Evolutionary conservation across 2,888 invertebrate species (phyloP).

Genomic region (Eristalis pertinax): DNA sequence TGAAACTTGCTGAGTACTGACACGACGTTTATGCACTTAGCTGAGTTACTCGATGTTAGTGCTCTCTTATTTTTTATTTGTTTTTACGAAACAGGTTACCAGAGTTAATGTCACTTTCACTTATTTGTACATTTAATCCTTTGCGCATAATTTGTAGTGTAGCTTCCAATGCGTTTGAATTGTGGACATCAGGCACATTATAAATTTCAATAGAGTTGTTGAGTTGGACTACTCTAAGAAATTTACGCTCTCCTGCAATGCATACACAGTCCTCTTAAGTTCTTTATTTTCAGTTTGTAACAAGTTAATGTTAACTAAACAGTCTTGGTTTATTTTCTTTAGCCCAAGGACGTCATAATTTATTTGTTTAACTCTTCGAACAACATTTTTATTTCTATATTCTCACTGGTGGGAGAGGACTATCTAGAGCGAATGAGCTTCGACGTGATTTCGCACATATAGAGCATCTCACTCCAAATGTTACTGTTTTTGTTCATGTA

Average conservation of each 20-base stretch:
- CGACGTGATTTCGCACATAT: too few species aligned
- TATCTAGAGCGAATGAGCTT: not conserved
- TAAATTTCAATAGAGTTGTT: too few species aligned
- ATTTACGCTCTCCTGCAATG: not conserved
- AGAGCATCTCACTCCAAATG: too few species aligned
- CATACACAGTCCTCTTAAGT: not conserved
- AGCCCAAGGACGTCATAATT: not conserved
- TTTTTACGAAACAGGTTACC: constrained; percentile 26
- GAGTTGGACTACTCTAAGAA: constrained; percentile 19
- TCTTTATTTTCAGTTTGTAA: constrained; percentile 25
- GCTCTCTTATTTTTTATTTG: constrained; percentile 8
- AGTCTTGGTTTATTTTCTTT: constrained; percentile 14
- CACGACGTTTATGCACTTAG: too few species aligned
- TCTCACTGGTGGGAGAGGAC: not conserved
- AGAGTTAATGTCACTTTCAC: constrained; percentile 24
- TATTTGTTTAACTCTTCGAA: not conserved
- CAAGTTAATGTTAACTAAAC: not conserved
- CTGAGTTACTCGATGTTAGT: not conserved
- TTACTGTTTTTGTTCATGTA: too few species aligned
- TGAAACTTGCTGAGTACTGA: too few species aligned
- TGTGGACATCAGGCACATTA: constrained; percentile 26
- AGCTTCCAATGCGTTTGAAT: constrained; percentile 9
- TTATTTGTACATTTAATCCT: constrained; percentile 5
- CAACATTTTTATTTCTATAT: constrained; percentile 9
- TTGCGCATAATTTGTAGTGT: constrained; percentile 26